Evolutionary conservation across 2,113 vertebrate genomes (phyloP), one percentile per base, ranked within the genome.

Genomic region (Aphelocoma coerulescens): DNA sequence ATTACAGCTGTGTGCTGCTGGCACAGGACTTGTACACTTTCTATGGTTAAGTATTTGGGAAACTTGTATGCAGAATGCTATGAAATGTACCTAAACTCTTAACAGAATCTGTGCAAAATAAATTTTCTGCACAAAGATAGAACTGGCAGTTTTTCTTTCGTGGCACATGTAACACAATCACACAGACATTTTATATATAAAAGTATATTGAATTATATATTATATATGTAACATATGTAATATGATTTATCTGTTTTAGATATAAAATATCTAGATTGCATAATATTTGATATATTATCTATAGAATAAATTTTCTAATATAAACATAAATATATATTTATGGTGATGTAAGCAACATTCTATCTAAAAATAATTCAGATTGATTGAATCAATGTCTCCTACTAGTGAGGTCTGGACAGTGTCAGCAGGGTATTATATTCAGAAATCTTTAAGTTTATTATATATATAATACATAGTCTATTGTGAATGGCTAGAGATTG

Each of bases 51-150:
- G 27, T 23, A 20, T 6, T n/a, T 62, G 67, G 72, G 81, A 83
- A 88, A 79, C 3, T 24, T 32, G 27, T 46, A 39, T 28, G 33
- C n/a, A 93, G 72, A 83, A 84, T 79, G 78, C 77, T 59, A 46
- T 33, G 39, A 43, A 72, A 77, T 59, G 76, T 74, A 84, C 55
- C 17, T 21, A n/a, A 86, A 96, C 76, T 84, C 79, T 59, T 90
- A 94, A 80, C 7, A 26, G 57, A 63, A 91, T 44, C 72, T 82
- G 52, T 52, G 48, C 59, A 74, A 84, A 97, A 96, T 92, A 92
- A 93, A 97, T 13, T 37, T 77, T 49, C 62, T 72, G 20, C 48
- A 90, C 63, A 67, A 88, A 85, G 6, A 6, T 5, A 22, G 16
- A 79, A 66, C 12, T 8, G 10, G 5, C 1, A 6, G 26, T 27